Conservation (phyloP, 2,113 vertebrate genomes). For the Phoenicopterus ruber region DNA sequence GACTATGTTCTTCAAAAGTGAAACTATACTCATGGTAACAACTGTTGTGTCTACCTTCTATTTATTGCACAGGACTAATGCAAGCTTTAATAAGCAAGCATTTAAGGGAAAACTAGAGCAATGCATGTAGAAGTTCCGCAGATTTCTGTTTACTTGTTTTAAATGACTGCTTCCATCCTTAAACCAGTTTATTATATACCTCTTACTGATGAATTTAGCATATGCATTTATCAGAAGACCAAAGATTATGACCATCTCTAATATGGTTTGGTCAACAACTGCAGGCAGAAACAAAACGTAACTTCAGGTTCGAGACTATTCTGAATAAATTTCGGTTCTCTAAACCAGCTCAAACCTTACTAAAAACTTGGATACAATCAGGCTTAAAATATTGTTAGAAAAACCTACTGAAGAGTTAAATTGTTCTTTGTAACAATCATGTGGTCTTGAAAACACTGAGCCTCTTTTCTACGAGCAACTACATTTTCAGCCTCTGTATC, state of each 20-base stretch:
- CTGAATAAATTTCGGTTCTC: neutral
- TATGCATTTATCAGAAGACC: neutral
- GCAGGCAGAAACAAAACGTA: neutral
- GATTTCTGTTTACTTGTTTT: neutral
- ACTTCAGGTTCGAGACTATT: neutral
- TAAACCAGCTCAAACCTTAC: neutral
- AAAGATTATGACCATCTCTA: neutral
- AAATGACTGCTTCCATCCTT: neutral
- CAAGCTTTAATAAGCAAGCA: neutral
- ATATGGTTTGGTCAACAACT: neutral
- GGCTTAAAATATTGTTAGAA: neutral
- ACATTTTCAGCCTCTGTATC: neutral
- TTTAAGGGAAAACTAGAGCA: neutral
- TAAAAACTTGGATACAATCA: neutral
- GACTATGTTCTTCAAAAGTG: neutral
- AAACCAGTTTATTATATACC: neutral
- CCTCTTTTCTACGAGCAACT: neutral
- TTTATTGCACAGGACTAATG: neutral
- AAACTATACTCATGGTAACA: neutral
- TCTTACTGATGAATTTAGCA: neutral
- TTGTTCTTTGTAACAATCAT: neutral
- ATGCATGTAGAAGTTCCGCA: neutral
- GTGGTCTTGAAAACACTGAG: neutral
- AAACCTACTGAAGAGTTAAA: neutral
- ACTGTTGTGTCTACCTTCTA: neutral